Conservation (phyloP, 2,113 vertebrate species). For the Urocynchramus pylzowi region DNA sequence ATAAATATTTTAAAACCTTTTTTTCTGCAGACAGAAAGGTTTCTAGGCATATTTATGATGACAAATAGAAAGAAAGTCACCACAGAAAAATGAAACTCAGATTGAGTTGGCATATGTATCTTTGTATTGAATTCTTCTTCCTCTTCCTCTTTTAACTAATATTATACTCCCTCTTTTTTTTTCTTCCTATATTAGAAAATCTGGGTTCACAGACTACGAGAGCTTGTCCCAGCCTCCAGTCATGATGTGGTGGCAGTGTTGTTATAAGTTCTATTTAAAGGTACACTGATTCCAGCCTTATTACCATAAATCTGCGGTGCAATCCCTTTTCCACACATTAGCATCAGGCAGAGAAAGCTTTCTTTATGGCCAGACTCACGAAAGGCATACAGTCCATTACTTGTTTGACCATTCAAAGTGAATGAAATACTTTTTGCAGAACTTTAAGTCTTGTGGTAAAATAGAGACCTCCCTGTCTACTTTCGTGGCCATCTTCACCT, state of each 20-base stretch:
- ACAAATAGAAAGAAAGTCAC: background rate
- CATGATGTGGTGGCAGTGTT: background rate
- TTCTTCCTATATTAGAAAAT: background rate
- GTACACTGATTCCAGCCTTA: background rate
- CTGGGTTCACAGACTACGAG: background rate
- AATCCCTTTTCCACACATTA: background rate
- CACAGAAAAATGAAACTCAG: background rate
- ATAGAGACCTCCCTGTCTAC: background rate
- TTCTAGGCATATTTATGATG: background rate
- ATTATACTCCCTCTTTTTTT: background rate
- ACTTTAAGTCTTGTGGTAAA: background rate
- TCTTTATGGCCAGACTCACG: background rate
- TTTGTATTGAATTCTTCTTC: background rate
- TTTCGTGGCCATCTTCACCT: background rate
- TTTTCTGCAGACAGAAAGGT: background rate
- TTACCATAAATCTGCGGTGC: background rate
- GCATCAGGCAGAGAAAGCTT: background rate
- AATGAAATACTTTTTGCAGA: background rate
- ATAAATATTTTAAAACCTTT: background rate
- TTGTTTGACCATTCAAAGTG: background rate
- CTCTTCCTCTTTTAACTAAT: background rate
- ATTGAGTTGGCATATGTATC: background rate
- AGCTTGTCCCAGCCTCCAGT: background rate
- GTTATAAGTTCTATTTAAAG: background rate
- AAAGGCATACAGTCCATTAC: background rate